A percentile compares a stretch with the other conserved stretches of the same genome.
These are phyloP conservation scores for Operophtera brumata DNA, from an alignment of 2,888 invertebrate genomes.

Conservation along the genomic window DNA sequence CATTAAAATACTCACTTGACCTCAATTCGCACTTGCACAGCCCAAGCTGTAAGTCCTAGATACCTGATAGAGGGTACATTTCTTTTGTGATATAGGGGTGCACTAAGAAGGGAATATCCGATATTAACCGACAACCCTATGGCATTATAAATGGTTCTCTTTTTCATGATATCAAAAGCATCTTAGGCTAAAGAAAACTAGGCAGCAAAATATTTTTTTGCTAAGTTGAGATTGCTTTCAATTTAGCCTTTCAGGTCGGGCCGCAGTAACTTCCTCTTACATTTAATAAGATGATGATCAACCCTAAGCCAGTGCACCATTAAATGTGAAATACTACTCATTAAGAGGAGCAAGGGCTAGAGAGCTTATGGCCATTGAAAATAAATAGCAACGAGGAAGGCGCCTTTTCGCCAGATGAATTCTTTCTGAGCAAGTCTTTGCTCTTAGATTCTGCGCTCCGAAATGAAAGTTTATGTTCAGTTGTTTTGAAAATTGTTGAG, in stretches of 20 bases:
- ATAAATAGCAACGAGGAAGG: slow-evolving; percentile 32
- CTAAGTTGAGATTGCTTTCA: slow-evolving; percentile 16
- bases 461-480: slow-evolving; percentile 16
- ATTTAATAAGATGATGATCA: slow-evolving; percentile 25
- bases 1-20: too few species aligned
- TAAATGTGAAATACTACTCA: slow-evolving; percentile 30
- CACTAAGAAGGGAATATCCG: too few species aligned
- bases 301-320: slow-evolving; percentile 20
- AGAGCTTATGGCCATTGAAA: slow-evolving; percentile 30
- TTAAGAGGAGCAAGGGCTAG: slow-evolving; percentile 20
- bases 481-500: not conserved
- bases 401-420: slow-evolving; percentile 25
- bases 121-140: too few species aligned
- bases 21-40: too few species aligned
- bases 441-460: slow-evolving; percentile 16
- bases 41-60: too few species aligned
- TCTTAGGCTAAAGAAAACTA: too few species aligned
- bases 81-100: too few species aligned
- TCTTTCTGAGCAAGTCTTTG: slow-evolving; percentile 26
- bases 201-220: not conserved
- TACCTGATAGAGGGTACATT: too few species aligned
- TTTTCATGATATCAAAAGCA: too few species aligned
- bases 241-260: slow-evolving; percentile 2
- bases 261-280: slow-evolving; percentile 15
- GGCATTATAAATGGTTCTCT: too few species aligned